phyloP scores from a whole-genome alignment of 1,140 invertebrate genomes.

The Telenomus remus region DNA sequence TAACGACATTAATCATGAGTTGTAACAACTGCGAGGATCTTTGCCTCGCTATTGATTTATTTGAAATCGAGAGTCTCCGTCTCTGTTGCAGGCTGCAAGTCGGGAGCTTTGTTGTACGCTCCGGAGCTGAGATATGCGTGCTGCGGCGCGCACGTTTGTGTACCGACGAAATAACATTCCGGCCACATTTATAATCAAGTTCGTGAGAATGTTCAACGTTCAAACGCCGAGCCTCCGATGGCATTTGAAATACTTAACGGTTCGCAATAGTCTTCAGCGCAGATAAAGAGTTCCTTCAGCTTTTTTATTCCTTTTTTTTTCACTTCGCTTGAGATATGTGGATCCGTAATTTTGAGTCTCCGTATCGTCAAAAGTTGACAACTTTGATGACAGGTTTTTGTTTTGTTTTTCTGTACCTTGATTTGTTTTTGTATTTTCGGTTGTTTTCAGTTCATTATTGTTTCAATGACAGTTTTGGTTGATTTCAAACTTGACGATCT shows the following conservation, averaged over 20 bases:
- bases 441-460: no score
- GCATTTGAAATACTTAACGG: slow-evolving; percentile 42
- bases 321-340: no score
- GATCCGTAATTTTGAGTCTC: no score
- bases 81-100: slow-evolving; percentile 15
- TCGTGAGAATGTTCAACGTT: slow-evolving; percentile 30
- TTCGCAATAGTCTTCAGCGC: slow-evolving; percentile 13
- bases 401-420: no score
- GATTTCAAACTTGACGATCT: no score
- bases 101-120: slow-evolving; percentile 15
- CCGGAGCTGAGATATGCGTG: slow-evolving; percentile 1
- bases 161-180: slow-evolving; percentile 42
- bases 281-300: neutral
- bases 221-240: slow-evolving; percentile 13
- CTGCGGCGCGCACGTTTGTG: slow-evolving; percentile 17
- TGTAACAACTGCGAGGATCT: slow-evolving; percentile 12
- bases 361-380: no score
- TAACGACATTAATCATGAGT: slow-evolving; percentile 14
- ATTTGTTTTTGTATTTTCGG: no score
- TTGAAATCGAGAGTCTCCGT: slow-evolving; percentile 28
- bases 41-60: slow-evolving; percentile 32
- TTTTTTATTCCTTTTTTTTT: no score
- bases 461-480: no score
- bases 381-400: no score
- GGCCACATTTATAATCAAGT: slow-evolving; percentile 44